Percentiles rank a stretch among this genome's conserved stretches.
Conservation (phyloP, 2,113 vertebrate genomes). For the Rhineura floridana region DNA sequence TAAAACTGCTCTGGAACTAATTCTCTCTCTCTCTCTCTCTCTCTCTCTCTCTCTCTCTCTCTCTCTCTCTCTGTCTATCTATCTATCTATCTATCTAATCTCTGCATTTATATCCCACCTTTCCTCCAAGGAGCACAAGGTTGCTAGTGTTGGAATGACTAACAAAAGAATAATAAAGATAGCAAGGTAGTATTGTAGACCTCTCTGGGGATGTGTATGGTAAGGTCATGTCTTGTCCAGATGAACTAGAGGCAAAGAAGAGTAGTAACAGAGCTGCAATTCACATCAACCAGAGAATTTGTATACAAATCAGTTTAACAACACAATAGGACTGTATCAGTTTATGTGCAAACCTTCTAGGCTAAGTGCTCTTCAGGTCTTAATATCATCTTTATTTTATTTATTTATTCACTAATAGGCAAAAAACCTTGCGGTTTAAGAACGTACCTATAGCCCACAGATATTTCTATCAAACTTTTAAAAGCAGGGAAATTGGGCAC, state of each 20-base stretch:
- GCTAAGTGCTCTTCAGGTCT: neutral
- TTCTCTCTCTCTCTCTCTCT: too few species aligned
- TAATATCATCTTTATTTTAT: too few species aligned
- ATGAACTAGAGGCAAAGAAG: neutral
- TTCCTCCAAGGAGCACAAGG: neutral
- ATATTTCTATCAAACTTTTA: too few species aligned
- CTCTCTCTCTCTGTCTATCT: too few species aligned
- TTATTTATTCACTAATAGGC: too few species aligned
- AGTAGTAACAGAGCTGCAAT: neutral
- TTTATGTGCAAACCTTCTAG: neutral
- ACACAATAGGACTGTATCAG: neutral
- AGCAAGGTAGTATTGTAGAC: neutral
- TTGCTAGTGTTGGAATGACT: neutral
- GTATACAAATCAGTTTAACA: neutral
- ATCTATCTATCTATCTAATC: too few species aligned
- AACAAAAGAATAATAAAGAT: neutral
- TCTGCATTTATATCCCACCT: too few species aligned
- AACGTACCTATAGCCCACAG: too few species aligned
- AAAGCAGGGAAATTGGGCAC: too few species aligned
- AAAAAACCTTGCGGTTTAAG: too few species aligned
- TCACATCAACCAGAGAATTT: neutral
- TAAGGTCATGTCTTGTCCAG: neutral
- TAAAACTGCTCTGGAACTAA: neutral
- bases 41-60: too few species aligned
- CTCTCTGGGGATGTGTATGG: neutral